Evolutionary conservation across 92 coral and sea anemone species (phyloP).

Genomic region (Palythoa grandis): DNA sequence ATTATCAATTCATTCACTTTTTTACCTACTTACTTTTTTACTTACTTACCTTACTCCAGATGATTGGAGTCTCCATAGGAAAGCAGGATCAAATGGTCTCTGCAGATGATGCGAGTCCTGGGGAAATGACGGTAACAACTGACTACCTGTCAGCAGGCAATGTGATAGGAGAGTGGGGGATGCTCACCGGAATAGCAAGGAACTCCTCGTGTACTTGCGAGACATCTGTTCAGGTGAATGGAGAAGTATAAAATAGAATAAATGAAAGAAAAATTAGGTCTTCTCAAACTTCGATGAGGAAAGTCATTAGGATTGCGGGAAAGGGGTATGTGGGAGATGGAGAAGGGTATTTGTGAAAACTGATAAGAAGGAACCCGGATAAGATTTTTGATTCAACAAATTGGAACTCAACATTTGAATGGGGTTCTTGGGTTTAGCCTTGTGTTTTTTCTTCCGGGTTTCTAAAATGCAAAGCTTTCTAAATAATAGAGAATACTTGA

Average conservation of each 20-base stretch:
- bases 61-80: constrained; percentile 94
- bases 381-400: no score
- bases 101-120: constrained; percentile 61
- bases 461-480: no score
- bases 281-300: neutral
- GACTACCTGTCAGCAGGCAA: constrained; percentile 96
- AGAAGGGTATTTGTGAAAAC: no score
- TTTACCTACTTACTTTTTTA: no score
- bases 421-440: no score
- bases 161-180: constrained; percentile 88
- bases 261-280: neutral
- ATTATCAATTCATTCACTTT: no score
- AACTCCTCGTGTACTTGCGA: constrained; percentile 95
- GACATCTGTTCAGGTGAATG: constrained; percentile 79
- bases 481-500: no score
- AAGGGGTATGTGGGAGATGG: no score
- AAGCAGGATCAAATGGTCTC: constrained; percentile 45
- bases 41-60: constrained; percentile 46
- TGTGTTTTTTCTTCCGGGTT: no score
- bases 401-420: no score
- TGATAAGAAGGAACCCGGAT: no score
- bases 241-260: neutral
- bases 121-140: constrained; percentile 90
- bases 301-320: no score
- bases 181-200: constrained; percentile 78